A percentile compares a stretch with the other conserved stretches of the same genome.
These are phyloP conservation scores for Phasianus colchicus DNA, from an alignment of 2,113 vertebrate species.

Conservation along the genomic window DNA sequence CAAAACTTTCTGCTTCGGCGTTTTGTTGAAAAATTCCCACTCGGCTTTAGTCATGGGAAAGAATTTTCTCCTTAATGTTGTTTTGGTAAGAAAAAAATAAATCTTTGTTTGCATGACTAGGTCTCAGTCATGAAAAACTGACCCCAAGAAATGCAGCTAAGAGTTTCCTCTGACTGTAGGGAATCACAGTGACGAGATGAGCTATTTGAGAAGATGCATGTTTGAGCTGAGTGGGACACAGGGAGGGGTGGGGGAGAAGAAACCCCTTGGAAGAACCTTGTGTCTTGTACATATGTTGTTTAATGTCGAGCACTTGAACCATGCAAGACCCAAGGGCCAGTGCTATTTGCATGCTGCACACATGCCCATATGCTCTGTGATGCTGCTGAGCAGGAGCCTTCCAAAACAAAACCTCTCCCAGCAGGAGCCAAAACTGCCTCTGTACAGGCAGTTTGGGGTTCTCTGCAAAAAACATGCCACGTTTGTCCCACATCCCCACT, in stretches of 20 bases:
- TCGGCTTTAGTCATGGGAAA: slow-evolving; percentile 51
- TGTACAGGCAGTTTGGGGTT: background rate
- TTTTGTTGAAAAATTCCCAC: slow-evolving; percentile 19
- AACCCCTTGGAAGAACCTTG: background rate
- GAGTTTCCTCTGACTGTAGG: background rate
- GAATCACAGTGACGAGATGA: fast-evolving
- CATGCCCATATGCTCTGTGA: background rate
- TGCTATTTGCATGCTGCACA: fast-evolving
- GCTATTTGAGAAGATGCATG: background rate
- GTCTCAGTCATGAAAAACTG: slow-evolving; percentile 66
- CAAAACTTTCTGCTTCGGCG: background rate
- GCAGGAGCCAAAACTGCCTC: background rate
- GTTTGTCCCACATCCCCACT: fast-evolving
- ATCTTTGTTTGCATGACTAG: slow-evolving; percentile 67
- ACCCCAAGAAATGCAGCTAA: slow-evolving; percentile 30
- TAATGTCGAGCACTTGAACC: background rate
- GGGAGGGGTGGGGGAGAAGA: background rate
- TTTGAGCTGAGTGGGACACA: background rate
- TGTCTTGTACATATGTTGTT: background rate
- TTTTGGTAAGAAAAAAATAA: slow-evolving; percentile 62
- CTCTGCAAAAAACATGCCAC: fast-evolving
- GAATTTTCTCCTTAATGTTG: slow-evolving; percentile 56
- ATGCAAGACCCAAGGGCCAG: fast-evolving
- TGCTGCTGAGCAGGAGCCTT: background rate
- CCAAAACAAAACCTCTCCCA: background rate